Base-by-base conservation (phyloP, 2,113 vertebrate genomes). In the Leptocoma aspasia region DNA sequence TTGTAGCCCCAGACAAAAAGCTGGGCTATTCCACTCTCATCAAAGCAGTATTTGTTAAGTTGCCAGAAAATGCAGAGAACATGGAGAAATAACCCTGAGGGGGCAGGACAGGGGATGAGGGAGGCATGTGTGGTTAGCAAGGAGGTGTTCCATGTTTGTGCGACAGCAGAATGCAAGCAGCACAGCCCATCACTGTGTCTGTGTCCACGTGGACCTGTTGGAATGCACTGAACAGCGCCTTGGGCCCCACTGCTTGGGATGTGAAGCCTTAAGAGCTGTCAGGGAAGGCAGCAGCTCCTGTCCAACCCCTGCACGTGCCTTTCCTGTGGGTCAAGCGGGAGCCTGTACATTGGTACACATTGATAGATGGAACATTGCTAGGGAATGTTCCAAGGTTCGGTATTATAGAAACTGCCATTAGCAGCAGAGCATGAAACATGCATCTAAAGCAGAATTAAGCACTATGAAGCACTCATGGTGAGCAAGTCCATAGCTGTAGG, bases 401-500 rank as follows among this genome's bases (percentile, higher is more conserved):
- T 18, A 6, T 61, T 61, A 52, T 0, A 70, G 92, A 65, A 80
- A 80, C 47, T 80, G 64, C 85, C 79, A 61, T 86, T 77, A 90
- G 59, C 78, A 73, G 71, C 81, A 86, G 90, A 90, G 47, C 82
- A 54, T 41, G 75, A 91, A 87, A 82, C 20, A 3, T 22, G 45
- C 37, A 18, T 77, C 82, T 63, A 18, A 75, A 86, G 68, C 63
- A 85, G 82, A 90, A 50, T 61, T 84, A 85, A 87, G 49, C 50
- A 49, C 53, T 45, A n/a, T 39, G 85, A 63, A 90, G 54, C 45
- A 31, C 49, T 68, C 70, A 16, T 13, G 9, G 63, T 65, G 42
- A 91, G 75, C 24, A 42, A 92, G 81, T 60, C 57, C 59, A 33
- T 45, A 85, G 93, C 89, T 89, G 61, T 49, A 95, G 72, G 89